Base-by-base conservation (phyloP, 2,797 vertebrate genomes). In the Gallinago stenura region DNA sequence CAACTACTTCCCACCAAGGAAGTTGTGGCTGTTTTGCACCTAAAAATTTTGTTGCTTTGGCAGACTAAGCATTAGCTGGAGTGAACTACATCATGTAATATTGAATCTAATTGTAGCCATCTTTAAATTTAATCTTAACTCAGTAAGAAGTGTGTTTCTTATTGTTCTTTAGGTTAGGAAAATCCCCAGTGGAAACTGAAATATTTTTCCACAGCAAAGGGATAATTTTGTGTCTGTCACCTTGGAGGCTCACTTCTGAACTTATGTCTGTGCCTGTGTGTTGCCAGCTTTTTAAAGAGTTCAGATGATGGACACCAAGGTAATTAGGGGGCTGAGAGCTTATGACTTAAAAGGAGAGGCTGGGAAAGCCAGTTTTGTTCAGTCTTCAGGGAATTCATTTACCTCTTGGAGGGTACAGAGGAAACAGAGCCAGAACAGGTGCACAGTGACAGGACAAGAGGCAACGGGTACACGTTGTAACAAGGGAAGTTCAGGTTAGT, bases 1-100 rank as follows among this genome's bases (percentile, higher is more conserved):
- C 54, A 73, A 21, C 15, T 78, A 20, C 43, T 78, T 81, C n/a
- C 20, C 2, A 7, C 12, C 15, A 41, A 46, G 28, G 77, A 88
- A 54, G 46, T 37, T 13, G 11, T 1, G 8, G 20, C 51, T 61
- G 8, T 83, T 80, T 70, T 58, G 21, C n/a, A 66, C 13, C 35
- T 77, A 88, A 54, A 83, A 45, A 31, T 92, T 65, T 61, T 73
- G 24, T 89, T 89, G 26, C 25, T 81, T 90, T 12, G 66, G 39
- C 50, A 87, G 62, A 83, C 45, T 12, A 72, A 31, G 7, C 14
- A 20, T 86, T 81, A 78, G 35, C 48, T 72, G 28, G 17, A 4
- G 12, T 50, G 16, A 87, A n/a, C 8, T 46, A 13, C 20, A 45
- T 15, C 5, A 1, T 76, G 18, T 79, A 76, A 66, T 93, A 94